phyloP scores from a whole-genome alignment of 2,113 vertebrate species.

The Genyomyrus donnyi region DNA sequence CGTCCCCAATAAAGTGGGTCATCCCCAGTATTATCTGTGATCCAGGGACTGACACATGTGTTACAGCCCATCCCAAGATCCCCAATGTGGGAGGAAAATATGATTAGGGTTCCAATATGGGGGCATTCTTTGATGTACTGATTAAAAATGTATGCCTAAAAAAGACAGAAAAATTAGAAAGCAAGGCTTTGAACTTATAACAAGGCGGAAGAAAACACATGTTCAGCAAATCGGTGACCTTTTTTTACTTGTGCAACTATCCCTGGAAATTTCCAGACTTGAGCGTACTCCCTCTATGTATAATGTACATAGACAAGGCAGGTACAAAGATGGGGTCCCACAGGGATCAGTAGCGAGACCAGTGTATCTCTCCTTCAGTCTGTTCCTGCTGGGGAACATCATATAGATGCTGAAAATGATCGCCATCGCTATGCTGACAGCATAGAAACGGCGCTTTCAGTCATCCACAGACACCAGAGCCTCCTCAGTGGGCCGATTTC shows the following conservation, averaged over 20 bases:
- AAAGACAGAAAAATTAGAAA: slow-evolving; percentile 21
- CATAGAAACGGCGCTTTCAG: background rate
- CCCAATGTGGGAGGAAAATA: background rate
- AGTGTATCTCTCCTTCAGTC: background rate
- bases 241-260: background rate
- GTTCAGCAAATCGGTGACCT: background rate
- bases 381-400: background rate
- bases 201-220: background rate
- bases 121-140: slow-evolving; percentile 21
- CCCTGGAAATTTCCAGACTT: background rate
- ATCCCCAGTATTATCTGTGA: background rate
- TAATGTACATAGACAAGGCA: background rate
- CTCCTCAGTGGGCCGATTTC: background rate
- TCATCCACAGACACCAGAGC: background rate
- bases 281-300: no score
- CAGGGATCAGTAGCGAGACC: background rate
- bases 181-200: slow-evolving; percentile 22
- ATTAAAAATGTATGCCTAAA: slow-evolving; percentile 28
- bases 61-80: background rate
- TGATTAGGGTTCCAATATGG: slow-evolving; percentile 17
- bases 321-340: background rate
- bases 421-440: background rate
- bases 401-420: background rate
- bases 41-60: background rate
- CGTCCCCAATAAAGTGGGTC: background rate